A percentile compares a stretch with the other conserved stretches of the same genome.
These are phyloP conservation scores for Siniperca knerii DNA, from an alignment of 2,113 vertebrate species.

Conservation along the genomic window DNA sequence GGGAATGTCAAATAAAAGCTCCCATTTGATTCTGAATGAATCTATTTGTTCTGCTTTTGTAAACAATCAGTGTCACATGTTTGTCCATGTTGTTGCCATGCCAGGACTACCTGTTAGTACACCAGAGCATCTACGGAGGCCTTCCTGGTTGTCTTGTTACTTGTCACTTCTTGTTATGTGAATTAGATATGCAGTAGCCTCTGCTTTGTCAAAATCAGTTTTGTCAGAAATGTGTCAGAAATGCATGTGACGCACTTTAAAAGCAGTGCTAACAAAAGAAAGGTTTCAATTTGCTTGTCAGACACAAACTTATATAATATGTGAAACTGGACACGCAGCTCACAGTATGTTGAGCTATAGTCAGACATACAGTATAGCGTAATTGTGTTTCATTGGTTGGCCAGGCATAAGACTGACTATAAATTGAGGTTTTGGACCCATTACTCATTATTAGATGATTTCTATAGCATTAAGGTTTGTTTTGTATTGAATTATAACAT, in stretches of 20 bases:
- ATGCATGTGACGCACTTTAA: not conserved
- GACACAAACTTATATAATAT: constrained; percentile 18
- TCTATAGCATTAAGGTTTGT: not conserved
- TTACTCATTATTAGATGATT: not conserved
- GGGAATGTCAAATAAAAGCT: constrained; percentile 35
- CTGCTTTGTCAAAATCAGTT: not conserved
- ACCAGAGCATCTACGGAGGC: constrained; percentile 24
- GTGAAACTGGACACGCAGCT: constrained; percentile 15
- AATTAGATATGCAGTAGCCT: constrained; percentile 11
- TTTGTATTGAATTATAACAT: not conserved
- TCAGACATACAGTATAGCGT: not conserved
- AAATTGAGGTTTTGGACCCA: not conserved
- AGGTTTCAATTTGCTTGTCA: not conserved
- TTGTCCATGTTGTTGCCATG: constrained; percentile 59
- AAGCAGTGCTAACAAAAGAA: not conserved
- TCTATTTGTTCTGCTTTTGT: constrained; percentile 70
- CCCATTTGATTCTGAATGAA: constrained; percentile 48
- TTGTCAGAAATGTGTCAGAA: constrained; percentile 24
- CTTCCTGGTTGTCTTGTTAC: constrained; percentile 33
- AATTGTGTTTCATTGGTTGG: constrained; percentile 5
- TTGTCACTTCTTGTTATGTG: constrained; percentile 25
- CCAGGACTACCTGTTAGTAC: constrained; percentile 49
- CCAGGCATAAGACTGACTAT: not conserved
- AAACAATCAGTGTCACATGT: constrained; percentile 59
- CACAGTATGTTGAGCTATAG: too few species aligned